Evolutionary conservation across 2,113 vertebrate genomes (phyloP).

Genomic region (Burhinus bistriatus): DNA sequence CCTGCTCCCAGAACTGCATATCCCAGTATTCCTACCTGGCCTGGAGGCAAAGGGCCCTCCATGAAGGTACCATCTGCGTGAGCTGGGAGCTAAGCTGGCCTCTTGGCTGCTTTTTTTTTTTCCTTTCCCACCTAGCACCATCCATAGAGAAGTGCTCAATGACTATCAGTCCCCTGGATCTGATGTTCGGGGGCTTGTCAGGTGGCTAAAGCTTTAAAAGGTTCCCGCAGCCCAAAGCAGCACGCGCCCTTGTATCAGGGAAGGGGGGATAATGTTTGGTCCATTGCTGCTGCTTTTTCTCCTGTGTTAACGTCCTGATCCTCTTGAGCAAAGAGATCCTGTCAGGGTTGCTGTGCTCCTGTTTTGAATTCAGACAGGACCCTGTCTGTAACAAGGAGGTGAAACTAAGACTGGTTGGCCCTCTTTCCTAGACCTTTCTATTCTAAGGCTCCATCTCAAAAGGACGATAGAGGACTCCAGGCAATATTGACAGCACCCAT

Average conservation of each 20-base stretch:
- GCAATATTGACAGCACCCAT: neutral
- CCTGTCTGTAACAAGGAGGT: neutral
- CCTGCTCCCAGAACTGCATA: neutral
- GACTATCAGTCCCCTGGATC: neutral
- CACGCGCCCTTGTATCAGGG: rapidly evolving
- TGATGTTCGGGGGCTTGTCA: neutral
- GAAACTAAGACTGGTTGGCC: neutral
- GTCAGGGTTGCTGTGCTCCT: neutral
- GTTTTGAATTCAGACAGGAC: neutral
- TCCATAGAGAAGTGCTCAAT: neutral
- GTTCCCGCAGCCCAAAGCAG: neutral
- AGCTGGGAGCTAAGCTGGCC: neutral
- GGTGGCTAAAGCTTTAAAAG: neutral
- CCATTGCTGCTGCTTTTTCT: neutral
- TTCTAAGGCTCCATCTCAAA: neutral
- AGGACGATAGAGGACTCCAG: neutral
- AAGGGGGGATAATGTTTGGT: neutral
- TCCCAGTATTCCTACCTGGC: neutral
- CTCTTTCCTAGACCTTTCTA: neutral
- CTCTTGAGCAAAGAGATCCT: neutral
- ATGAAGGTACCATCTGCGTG: neutral
- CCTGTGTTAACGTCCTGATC: neutral
- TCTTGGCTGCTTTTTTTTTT: neutral
- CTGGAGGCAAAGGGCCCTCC: neutral
- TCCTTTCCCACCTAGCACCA: neutral